Conservation (phyloP, 37 sponge, comb jelly and placozoan species). For the Chondrilla cf. caribensis region DNA sequence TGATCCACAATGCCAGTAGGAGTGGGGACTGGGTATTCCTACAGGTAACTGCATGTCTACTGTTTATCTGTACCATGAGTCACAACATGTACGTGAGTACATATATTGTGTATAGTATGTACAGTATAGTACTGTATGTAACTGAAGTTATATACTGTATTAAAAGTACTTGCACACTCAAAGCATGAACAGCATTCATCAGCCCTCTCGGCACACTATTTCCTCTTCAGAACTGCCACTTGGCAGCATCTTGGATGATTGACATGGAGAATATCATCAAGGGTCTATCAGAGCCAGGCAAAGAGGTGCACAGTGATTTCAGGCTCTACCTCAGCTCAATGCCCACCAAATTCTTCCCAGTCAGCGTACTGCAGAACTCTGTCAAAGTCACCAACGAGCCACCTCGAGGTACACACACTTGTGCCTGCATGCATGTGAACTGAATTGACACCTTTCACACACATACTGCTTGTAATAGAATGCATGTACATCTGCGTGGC, state of each 20-base stretch:
- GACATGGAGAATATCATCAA: slow-evolving; percentile 92
- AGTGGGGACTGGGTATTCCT: slow-evolving; percentile 98
- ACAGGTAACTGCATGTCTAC: slow-evolving; percentile 45
- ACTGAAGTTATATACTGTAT: too few species aligned
- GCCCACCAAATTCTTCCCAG: slow-evolving; percentile 95
- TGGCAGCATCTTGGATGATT: slow-evolving; percentile 99
- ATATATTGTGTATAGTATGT: too few species aligned
- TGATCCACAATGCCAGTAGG: slow-evolving; percentile 76
- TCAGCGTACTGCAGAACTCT: slow-evolving; percentile 93
- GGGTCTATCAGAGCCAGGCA: slow-evolving; percentile 71
- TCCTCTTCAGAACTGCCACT: slow-evolving; percentile 84
- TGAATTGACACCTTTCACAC: too few species aligned
- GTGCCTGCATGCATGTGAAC: too few species aligned
- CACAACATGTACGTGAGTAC: too few species aligned
- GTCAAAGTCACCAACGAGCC: slow-evolving; percentile 99
- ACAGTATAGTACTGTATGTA: too few species aligned
- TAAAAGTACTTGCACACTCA: too few species aligned
- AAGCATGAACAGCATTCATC: too few species aligned
- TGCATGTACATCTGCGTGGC: neutral
- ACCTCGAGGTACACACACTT: slow-evolving; percentile 71
- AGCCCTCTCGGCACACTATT: neutral
- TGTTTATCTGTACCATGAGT: too few species aligned
- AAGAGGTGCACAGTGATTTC: slow-evolving; percentile 86
- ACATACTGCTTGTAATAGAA: too few species aligned
- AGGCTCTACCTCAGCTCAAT: slow-evolving; percentile 94